Base-by-base conservation (phyloP, 2,888 invertebrate genomes). In the Drosophila birchii region DNA sequence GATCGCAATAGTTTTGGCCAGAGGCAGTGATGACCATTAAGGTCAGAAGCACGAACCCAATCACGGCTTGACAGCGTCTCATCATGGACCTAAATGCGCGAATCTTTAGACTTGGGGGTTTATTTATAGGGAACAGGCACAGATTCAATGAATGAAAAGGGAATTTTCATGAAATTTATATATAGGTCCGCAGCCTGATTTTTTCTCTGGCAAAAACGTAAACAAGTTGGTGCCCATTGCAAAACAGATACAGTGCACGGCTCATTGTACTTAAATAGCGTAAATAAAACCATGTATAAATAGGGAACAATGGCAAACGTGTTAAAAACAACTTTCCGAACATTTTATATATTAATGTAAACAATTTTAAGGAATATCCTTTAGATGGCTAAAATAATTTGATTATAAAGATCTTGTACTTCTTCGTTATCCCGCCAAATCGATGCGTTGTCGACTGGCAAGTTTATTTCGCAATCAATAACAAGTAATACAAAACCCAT, bases 1-100 rank as follows among this genome's bases (percentile, higher is more conserved):
- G 78, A 61, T 84, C 86, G 18, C 84, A 84, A 45, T 79, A 84
- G 44, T 81, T 77, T 38, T 84, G 84, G 11, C 36, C 36, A n/a
- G 34, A n/a, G 0, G 36, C 12, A 29, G 18, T 6, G 5, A 16
- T 6, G 5, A 8, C 9, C 3, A 11, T 18, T 7, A 23, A 8
- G 61, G 39, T n/a, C 11, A 61, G 12, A 2, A 34, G 14, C 23
- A 18, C 11, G 20, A 12, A n/a, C 16, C 20, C 38, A 1, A 29
- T 9, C n/a, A 29, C 29, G 12, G 20, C 56, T 38, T 12, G 8
- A 8, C 0, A 59, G 16, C 23, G 60, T 43, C 41, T 18, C 60
- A 61, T 61, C 18, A 3, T 16, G 14, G 23, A 11, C 8, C 34
- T 8, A 62, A 32, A 41, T 34, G n/a, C 32, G 60, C 12, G 18